Conservation (phyloP, 2,888 invertebrate genomes). For the Macaria liturata region DNA sequence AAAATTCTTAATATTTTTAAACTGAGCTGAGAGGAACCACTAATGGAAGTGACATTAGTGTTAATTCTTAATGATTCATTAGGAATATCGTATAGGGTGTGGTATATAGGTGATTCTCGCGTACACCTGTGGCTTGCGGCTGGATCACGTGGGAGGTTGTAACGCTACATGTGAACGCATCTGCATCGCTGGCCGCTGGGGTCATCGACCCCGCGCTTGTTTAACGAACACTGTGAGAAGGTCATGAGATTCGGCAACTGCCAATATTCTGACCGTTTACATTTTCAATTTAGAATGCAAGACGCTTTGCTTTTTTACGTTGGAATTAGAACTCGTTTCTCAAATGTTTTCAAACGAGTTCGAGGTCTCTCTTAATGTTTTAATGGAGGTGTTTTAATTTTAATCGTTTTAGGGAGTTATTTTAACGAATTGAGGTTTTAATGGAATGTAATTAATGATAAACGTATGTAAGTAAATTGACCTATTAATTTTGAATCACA, state of each 20-base stretch:
- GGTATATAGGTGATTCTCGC: conserved; percentile 37
- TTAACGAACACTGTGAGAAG: conserved; percentile 71
- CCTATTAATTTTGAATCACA: too few species aligned
- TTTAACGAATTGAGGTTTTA: not conserved
- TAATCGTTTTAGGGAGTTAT: not conserved
- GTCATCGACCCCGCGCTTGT: conserved; percentile 50
- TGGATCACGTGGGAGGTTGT: conserved; percentile 75
- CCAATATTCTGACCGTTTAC: conserved; percentile 46
- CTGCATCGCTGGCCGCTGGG: conserved; percentile 68
- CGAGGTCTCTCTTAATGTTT: conserved; percentile 4
- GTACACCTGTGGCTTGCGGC: conserved; percentile 37
- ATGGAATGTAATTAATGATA: too few species aligned
- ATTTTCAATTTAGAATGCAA: conserved; percentile 38
- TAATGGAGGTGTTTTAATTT: conserved; percentile 3
- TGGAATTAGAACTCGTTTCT: conserved; percentile 32
- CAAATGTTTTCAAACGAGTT: conserved; percentile 13
- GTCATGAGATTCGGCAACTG: conserved; percentile 73
- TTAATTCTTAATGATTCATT: too few species aligned
- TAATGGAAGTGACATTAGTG: too few species aligned
- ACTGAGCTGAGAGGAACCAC: too few species aligned
- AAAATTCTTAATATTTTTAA: too few species aligned
- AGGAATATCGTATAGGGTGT: too few species aligned
- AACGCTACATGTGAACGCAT: conserved; percentile 79
- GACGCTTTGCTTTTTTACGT: conserved; percentile 31
- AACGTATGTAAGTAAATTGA: too few species aligned